Percentiles rank a stretch among this genome's conserved stretches.
Evolutionary conservation across 2,113 vertebrate genomes (phyloP).

Genomic region (Petroica traversi): DNA sequence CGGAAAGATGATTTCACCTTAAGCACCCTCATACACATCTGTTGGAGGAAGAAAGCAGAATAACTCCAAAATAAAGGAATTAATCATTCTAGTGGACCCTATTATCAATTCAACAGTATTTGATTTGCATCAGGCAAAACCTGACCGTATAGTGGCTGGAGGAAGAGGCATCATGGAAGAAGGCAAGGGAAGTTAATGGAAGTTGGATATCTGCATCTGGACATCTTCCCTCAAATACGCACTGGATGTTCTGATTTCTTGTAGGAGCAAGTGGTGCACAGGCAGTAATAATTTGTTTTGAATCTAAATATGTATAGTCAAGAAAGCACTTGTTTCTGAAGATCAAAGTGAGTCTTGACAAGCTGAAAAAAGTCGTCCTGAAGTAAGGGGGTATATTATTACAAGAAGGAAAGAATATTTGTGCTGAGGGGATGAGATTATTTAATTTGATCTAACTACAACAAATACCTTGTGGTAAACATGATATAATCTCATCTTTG

Average conservation of each 20-base stretch:
- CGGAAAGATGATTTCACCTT: neutral
- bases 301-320: neutral
- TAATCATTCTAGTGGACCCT: neutral
- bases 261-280: neutral
- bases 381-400: neutral
- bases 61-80: neutral
- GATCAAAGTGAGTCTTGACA: neutral
- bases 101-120: neutral
- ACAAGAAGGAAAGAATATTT: neutral
- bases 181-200: neutral
- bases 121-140: neutral
- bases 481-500: neutral
- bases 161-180: neutral
- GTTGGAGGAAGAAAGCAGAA: neutral
- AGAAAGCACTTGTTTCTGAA: neutral
- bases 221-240: neutral
- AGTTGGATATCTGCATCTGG: neutral
- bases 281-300: neutral
- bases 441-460: neutral
- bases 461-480: neutral
- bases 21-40: neutral
- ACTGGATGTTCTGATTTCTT: neutral
- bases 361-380: neutral
- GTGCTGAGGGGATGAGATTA: neutral
- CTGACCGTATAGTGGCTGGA: neutral